Conservation (phyloP, 2,888 invertebrate species). For the Miltochrista miniata region DNA sequence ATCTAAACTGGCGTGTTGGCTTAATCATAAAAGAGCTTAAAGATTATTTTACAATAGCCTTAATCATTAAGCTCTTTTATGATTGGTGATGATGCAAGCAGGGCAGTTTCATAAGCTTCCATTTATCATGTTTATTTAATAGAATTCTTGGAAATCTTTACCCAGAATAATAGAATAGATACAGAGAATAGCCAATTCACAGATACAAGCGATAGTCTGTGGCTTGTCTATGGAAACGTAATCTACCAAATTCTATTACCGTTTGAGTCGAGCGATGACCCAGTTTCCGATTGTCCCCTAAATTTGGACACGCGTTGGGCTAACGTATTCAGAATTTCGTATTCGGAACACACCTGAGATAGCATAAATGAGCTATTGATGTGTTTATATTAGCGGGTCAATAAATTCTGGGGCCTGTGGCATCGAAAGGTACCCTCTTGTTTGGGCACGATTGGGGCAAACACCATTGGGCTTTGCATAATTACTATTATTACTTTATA, state of each 20-base stretch:
- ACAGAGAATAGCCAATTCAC: slow-evolving; percentile 8
- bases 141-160: too few species aligned
- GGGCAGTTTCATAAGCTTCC: too few species aligned
- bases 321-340: slow-evolving; percentile 32
- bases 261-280: slow-evolving; percentile 33
- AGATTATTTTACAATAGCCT: too few species aligned
- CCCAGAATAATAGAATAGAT: too few species aligned
- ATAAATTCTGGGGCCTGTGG: slow-evolving; percentile 2
- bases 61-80: too few species aligned
- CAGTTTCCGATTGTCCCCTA: slow-evolving; percentile 38
- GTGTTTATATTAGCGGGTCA: slow-evolving; percentile 28
- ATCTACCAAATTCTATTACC: slow-evolving; percentile 32
- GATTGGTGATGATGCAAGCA: too few species aligned
- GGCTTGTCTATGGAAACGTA: slow-evolving; percentile 24
- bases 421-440: background rate
- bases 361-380: slow-evolving; percentile 38
- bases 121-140: too few species aligned
- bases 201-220: slow-evolving; percentile 10
- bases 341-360: slow-evolving; percentile 41
- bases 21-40: too few species aligned
- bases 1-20: too few species aligned
- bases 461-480: background rate
- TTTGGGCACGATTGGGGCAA: slow-evolving; percentile 6
- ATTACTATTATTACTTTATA: background rate
- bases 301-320: slow-evolving; percentile 36